Evolutionary conservation across 2,797 vertebrate species (phyloP).

Genomic region (Danio jaintianensis): DNA sequence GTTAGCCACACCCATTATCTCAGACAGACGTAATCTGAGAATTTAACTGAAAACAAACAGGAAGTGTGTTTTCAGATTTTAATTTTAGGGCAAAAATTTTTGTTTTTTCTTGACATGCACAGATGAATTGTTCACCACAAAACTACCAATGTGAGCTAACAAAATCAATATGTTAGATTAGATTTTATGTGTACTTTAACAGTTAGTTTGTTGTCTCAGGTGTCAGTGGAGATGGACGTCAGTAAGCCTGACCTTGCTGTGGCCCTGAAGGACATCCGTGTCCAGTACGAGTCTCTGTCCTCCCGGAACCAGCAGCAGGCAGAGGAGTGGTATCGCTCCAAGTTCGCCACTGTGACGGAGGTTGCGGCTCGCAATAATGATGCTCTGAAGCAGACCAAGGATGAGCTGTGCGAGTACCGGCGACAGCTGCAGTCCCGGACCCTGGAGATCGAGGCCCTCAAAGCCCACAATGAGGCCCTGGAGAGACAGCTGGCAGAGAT

Average conservation of each 20-base stretch:
- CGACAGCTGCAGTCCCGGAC: constrained; percentile 83
- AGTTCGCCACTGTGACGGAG: constrained; percentile 79
- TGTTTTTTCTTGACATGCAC: too few relatives aligned
- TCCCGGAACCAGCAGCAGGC: constrained; percentile 82
- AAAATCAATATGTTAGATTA: too few relatives aligned
- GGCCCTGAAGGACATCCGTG: constrained; percentile 81
- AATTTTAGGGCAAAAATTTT: too few relatives aligned
- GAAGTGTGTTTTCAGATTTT: too few relatives aligned
- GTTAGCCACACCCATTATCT: too few relatives aligned
- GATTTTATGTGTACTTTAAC: background rate
- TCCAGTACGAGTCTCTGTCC: constrained; percentile 82
- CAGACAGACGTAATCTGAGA: too few relatives aligned
- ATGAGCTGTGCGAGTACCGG: constrained; percentile 84
- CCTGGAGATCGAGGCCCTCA: constrained; percentile 82
- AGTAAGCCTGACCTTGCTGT: constrained; percentile 81
- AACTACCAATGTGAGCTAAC: too few relatives aligned
- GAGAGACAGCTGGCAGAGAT: constrained; percentile 84
- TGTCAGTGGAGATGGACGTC: constrained; percentile 84
- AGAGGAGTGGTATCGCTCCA: constrained; percentile 86
- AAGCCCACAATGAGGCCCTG: constrained; percentile 82
- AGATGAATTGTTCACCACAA: too few relatives aligned
- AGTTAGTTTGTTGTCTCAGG: constrained; percentile 48
- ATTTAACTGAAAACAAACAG: too few relatives aligned
- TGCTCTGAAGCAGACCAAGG: constrained; percentile 81
- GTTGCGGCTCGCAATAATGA: constrained; percentile 79